Base-by-base conservation (phyloP, 2,113 vertebrate species). In the Orycteropus afer region DNA sequence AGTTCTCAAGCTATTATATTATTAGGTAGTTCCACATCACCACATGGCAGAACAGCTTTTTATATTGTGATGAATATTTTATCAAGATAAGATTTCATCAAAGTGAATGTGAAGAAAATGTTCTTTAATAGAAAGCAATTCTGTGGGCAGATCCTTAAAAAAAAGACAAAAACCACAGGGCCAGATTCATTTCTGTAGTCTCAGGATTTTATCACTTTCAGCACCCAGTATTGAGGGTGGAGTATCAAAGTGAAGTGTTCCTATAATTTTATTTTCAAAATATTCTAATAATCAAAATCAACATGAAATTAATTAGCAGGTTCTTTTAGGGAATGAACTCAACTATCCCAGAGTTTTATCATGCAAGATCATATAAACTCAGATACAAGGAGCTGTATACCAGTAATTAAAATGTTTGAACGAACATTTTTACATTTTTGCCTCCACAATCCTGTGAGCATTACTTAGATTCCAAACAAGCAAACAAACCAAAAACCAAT, bases 21-120 rank as follows among this genome's bases (percentile, higher is more conserved):
- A 51, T 37, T 49, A 13, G 53, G 7, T 7, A 59, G 14, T 45
- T 29, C 65, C 32, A 73, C 11, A 59, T 2, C 71, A 14, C 32
- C 40, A 79, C 29, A 77, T 8, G 1, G 53, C 2, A 89, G 40
- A 81, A 89, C 2, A 57, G 32, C 37, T 84, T 81, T 95, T 85
- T 42, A 83, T 92, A 94, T 90, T 89, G 45, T 45, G 20, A 32
- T 91, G 76, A 90, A 65, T 57, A 73, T 71, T 88, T 90, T 69
- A 92, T 84, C 32, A 89, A 69, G 40, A 67, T 23, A 95, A 49
- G 83, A 84, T 81, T 74, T 69, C 45, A 80, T 53, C 65, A 80
- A 89, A 81, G 15, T 69, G 42, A 89, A 93, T 81, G 27, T 22
- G 89, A 32, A 90, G 13, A 91, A 90, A 79, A 65, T 5, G 59